A percentile compares a stretch with the other conserved stretches of the same genome.
Conservation (phyloP, 2,113 vertebrate genomes). For the Phylloscopus trochiloides region DNA sequence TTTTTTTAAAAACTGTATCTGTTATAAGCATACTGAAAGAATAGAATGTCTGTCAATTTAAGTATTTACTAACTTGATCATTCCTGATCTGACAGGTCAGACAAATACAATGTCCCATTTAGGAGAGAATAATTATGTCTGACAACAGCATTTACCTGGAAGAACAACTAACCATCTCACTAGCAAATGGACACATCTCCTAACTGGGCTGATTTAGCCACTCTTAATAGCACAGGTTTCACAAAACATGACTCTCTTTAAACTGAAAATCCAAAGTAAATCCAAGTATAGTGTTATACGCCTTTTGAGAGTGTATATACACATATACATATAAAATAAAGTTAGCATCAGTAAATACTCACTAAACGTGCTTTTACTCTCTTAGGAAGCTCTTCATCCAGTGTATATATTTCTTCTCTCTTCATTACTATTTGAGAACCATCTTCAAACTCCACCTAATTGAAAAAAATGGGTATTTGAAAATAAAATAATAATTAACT, state of each 20-base stretch:
- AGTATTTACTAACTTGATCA: not conserved
- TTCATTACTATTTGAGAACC: constrained; percentile 92
- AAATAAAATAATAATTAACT: not conserved
- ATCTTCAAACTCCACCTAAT: constrained; percentile 96
- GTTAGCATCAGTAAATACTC: constrained; percentile 70
- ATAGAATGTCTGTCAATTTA: not conserved
- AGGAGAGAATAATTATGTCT: not conserved
- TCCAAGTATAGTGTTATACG: not conserved
- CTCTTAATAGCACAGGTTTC: not conserved
- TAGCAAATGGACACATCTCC: not conserved
- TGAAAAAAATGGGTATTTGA: not conserved
- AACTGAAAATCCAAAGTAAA: not conserved
- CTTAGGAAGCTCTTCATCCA: constrained; percentile 95
- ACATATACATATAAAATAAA: not conserved
- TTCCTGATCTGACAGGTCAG: not conserved
- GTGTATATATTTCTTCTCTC: constrained; percentile 91
- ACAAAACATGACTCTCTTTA: not conserved
- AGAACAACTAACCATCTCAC: not conserved
- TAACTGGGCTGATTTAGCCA: not conserved
- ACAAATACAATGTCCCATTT: not conserved
- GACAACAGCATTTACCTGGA: not conserved
- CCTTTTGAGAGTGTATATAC: not conserved
- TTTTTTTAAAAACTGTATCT: not conserved
- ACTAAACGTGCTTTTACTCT: constrained; percentile 95
- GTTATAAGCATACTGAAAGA: not conserved